These are phyloP conservation scores for Brachypalpus laphriformis DNA, from an alignment of 2,888 invertebrate genomes.

Conservation along the genomic window DNA sequence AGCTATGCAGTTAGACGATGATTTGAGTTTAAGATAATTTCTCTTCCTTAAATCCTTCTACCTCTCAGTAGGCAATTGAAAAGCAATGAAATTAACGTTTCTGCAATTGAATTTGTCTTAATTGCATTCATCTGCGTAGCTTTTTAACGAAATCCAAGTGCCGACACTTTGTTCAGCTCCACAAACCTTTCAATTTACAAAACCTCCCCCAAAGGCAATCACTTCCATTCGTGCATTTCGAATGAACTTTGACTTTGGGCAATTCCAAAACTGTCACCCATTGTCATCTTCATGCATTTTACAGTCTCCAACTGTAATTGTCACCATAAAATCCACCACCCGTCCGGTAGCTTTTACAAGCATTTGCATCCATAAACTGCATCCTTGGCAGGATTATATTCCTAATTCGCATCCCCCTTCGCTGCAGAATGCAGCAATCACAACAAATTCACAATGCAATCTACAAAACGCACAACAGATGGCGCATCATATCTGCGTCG, in stretches of 20 bases:
- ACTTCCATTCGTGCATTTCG: background rate
- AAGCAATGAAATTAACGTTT: too few relatives aligned
- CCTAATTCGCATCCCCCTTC: slow-evolving; percentile 51
- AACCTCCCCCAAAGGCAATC: background rate
- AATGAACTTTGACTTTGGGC: slow-evolving; percentile 26
- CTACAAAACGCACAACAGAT: slow-evolving; percentile 65
- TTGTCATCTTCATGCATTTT: slow-evolving; percentile 46
- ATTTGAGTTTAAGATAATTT: too few relatives aligned
- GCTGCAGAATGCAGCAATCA: slow-evolving; percentile 49
- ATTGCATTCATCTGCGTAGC: too few relatives aligned
- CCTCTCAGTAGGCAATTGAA: too few relatives aligned
- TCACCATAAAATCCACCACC: slow-evolving; percentile 56
- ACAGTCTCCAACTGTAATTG: slow-evolving; percentile 60
- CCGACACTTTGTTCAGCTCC: too few relatives aligned
- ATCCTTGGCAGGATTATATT: slow-evolving; percentile 62
- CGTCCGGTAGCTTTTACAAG: slow-evolving; percentile 5
- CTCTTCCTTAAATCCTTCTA: too few relatives aligned
- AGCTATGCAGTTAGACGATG: too few relatives aligned
- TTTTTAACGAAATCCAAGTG: too few relatives aligned
- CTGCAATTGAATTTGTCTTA: too few relatives aligned
- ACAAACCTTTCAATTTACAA: background rate
- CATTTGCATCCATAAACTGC: slow-evolving; percentile 69
- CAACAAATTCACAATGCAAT: slow-evolving; percentile 64
- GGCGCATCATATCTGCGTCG: slow-evolving; percentile 22
- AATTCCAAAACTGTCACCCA: slow-evolving; percentile 21